Conservation (phyloP, 2,113 vertebrate genomes). For the Cephalopterus ornatus region DNA sequence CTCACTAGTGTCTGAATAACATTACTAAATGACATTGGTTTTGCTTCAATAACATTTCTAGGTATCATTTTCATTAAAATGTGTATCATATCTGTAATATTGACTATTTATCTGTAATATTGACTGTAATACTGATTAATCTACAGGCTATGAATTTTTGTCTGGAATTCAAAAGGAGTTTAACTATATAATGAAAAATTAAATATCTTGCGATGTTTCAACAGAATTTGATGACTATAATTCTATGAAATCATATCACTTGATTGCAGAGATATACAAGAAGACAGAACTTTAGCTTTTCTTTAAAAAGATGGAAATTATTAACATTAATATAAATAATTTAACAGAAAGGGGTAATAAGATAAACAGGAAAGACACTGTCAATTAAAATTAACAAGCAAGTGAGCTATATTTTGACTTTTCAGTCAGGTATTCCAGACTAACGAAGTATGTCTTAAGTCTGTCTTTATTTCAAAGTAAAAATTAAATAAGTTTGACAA, state of each 20-base stretch:
- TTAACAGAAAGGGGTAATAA: neutral
- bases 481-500: neutral
- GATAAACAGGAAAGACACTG: neutral
- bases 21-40: accelerated
- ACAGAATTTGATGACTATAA: neutral
- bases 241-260: neutral
- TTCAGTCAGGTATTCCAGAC: neutral
- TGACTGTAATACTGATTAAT: neutral
- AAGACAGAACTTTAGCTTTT: neutral
- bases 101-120: neutral
- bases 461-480: neutral
- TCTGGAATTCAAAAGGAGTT: neutral
- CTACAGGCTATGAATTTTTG: neutral
- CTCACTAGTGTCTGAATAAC: neutral
- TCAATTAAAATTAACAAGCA: neutral
- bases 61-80: neutral
- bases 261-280: neutral
- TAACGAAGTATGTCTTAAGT: neutral
- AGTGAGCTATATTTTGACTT: neutral
- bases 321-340: neutral
- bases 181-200: neutral
- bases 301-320: neutral
- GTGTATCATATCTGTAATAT: neutral
- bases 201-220: neutral
- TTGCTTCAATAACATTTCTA: neutral